Evolutionary conservation across 1,140 invertebrate genomes (phyloP), one percentile per base, ranked within the genome.

Genomic region (Aphis gossypii): DNA sequence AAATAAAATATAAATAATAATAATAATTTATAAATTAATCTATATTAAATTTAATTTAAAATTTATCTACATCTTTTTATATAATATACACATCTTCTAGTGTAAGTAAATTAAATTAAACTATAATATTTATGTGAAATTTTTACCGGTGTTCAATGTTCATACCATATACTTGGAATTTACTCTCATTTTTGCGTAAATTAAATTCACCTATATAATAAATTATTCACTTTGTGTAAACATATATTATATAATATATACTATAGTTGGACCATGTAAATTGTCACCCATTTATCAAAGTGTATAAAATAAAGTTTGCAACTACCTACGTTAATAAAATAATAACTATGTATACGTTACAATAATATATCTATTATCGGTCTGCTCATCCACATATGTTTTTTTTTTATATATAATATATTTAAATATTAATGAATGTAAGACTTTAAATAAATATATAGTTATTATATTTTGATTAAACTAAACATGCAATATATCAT

Each of bases 51-150:
- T 68, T 18, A 68, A 68, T 11, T 68, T 68, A 11, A 68, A 68
- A 68, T 76, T 76, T 76, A 76, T 76, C 60, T n/a, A n/a, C n/a
- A 76, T n/a, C n/a, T n/a, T n/a, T 76, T 14, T 76, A n/a, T n/a
- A 51, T 48, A 48, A 18, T 76, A 35, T n/a, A n/a, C 14, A 14
- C 11, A 23, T n/a, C 60, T 76, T 76, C 60, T 18, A 76, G 60
- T 76, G n/a, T 76, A 76, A 76, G n/a, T n/a, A 76, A 76, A 76
- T 76, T 76, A 76, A 68, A n/a, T 76, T 76, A 30, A 5, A 76
- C 60, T n/a, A 76, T n/a, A 76, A 76, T n/a, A 76, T 76, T 35
- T 76, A n/a, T 76, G 30, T 41, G 60, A 76, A 76, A 76, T 76
- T n/a, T 76, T 76, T n/a, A 76, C 30, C 60, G 5, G 30, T 76